These are phyloP conservation scores for Trematomus loennbergii DNA, from an alignment of 2,113 vertebrate species.

Conservation along the genomic window DNA sequence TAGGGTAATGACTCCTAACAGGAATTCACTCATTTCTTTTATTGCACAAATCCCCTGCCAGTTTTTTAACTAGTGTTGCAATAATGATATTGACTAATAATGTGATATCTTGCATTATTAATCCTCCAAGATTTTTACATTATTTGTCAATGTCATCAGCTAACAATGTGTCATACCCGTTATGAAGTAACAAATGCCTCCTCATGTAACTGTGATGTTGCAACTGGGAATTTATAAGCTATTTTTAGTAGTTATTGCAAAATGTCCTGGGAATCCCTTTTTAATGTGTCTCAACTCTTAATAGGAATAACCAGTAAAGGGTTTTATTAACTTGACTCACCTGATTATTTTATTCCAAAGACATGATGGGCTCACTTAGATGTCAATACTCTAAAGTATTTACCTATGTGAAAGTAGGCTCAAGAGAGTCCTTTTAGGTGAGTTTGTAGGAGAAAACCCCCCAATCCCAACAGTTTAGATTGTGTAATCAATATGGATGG, in stretches of 20 bases:
- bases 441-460: too few relatives aligned
- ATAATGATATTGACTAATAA: slow-evolving; percentile 33
- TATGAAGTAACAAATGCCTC: background rate
- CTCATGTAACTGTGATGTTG: background rate
- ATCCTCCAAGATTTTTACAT: slow-evolving; percentile 29
- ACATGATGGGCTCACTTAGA: background rate
- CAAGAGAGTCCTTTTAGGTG: background rate
- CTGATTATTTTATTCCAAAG: too few relatives aligned
- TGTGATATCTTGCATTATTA: background rate
- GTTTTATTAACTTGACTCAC: background rate
- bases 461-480: too few relatives aligned
- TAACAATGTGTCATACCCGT: background rate
- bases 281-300: background rate
- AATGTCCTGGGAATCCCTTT: background rate
- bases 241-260: background rate
- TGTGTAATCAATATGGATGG: too few relatives aligned
- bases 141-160: slow-evolving; percentile 43
- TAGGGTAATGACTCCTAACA: background rate
- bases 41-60: background rate
- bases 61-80: background rate
- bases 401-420: background rate
- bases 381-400: background rate
- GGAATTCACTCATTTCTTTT: background rate
- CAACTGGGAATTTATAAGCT: slow-evolving; percentile 34
- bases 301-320: background rate